Evolutionary conservation across 1,140 invertebrate genomes (phyloP), one percentile per base, ranked within the genome.

Genomic region (Lamellibrachia luymesi): DNA sequence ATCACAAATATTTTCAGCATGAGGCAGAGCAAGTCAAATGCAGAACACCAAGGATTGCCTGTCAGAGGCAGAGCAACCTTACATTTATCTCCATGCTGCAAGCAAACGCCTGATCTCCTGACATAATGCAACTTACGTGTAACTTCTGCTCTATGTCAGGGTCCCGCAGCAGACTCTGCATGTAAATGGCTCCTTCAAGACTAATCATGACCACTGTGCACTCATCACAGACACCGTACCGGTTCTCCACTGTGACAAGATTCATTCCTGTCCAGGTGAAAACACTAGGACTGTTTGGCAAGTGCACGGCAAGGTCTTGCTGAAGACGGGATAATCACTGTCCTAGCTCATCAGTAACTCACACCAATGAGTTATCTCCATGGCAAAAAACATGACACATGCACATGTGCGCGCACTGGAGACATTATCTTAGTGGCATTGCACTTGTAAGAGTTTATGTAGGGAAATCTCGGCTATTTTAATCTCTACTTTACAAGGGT

Each of bases 81-180:
- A 80, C 17, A 22, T 80, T 80, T 80, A 80, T 80, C 64, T 80
- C 64, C 13, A 10, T 80, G 64, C 4, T 80, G 25, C 64, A 6
- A 80, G 64, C 64, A 80, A 80, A 80, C 64, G 64, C 64, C 64
- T 17, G 64, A 2, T 80, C 64, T 4, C 25, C 64, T 80, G 4
- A 80, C 64, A 80, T 80, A 80, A 80, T 80, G 64, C 64, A 80
- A 80, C 64, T 80, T 80, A 80, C 64, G 64, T 80, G 64, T 80
- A 80, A 22, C 64, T 80, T 80, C 13, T 22, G 64, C 13, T 80
- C 8, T 22, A 80, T 22, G 64, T 80, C 64, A 22, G 64, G 13
- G 64, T 80, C 64, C 13, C 25, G 64, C 17, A 10, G 13, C 64
- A 80, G 64, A 80, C 64, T 80, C 64, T 80, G 64, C 64, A 80